Conservation (phyloP, 2,113 vertebrate genomes). For the Casuarius casuarius region DNA sequence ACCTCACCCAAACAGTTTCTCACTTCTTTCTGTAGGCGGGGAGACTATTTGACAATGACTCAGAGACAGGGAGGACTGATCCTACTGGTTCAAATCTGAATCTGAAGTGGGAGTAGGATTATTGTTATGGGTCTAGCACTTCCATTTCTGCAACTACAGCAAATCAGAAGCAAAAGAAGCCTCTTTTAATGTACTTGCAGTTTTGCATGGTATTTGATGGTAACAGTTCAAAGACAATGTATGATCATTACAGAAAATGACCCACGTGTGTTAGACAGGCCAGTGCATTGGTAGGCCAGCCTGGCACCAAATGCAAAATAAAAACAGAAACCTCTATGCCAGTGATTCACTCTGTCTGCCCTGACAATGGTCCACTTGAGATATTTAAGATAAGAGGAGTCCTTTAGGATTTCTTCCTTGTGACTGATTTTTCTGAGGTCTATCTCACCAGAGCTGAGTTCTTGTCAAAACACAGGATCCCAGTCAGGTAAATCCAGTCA, state of each 20-base stretch:
- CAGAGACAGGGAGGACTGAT: background rate
- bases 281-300: background rate
- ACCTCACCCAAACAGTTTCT: background rate
- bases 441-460: background rate
- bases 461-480: background rate
- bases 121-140: background rate
- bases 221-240: background rate
- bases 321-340: background rate
- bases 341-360: background rate
- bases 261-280: background rate
- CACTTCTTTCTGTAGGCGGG: background rate
- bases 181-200: background rate
- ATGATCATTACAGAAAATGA: background rate
- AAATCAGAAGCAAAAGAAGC: background rate
- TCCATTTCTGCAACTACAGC: background rate
- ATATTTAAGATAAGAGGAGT: background rate
- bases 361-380: background rate
- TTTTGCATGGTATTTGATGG: background rate
- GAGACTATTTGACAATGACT: background rate
- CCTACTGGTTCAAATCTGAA: background rate
- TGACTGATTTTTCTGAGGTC: background rate
- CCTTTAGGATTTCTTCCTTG: background rate
- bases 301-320: background rate
- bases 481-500: background rate
- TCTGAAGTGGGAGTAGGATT: background rate